Percentiles rank a stretch among this genome's conserved stretches.
phyloP scores from a whole-genome alignment of 37 sponge, comb jelly and placozoan species.

The Beroe forskalii region DNA sequence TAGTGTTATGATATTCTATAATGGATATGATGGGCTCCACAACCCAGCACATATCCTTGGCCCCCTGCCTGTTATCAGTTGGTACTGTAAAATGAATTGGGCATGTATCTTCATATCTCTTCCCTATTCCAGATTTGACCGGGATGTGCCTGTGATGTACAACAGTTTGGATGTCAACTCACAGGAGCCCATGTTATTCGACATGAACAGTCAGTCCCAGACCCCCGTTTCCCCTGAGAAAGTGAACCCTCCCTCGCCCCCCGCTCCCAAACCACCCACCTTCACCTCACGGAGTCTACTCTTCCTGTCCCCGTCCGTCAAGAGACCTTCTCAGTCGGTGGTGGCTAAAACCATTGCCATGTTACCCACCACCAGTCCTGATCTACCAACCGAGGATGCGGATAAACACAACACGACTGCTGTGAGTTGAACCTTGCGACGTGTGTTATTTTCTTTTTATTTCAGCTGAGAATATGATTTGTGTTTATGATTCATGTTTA shows the following conservation, averaged over 20 bases:
- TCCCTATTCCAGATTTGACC: constrained; percentile 30
- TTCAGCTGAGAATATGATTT: too few relatives aligned
- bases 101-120: too few relatives aligned
- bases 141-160: constrained; percentile 61
- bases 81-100: too few relatives aligned
- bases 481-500: too few relatives aligned
- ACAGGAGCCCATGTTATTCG: constrained; percentile 28
- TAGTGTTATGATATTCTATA: too few relatives aligned
- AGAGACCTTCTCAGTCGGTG: not conserved
- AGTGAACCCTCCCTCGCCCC: not conserved
- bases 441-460: too few relatives aligned
- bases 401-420: not conserved
- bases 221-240: constrained; percentile 29
- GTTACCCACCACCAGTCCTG: not conserved
- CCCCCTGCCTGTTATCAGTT: too few relatives aligned
- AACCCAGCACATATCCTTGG: too few relatives aligned
- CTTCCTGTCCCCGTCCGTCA: constrained; percentile 1
- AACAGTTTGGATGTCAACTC: constrained; percentile 57
- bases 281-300: not conserved
- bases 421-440: too few relatives aligned
- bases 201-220: constrained; percentile 43
- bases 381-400: not conserved
- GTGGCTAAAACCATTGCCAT: not conserved
- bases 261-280: not conserved
- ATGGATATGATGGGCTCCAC: too few relatives aligned